Evolutionary conservation across 2,888 invertebrate species (phyloP), one percentile per base, ranked within the genome.

Genomic region (Drosophila subsilvestris): DNA sequence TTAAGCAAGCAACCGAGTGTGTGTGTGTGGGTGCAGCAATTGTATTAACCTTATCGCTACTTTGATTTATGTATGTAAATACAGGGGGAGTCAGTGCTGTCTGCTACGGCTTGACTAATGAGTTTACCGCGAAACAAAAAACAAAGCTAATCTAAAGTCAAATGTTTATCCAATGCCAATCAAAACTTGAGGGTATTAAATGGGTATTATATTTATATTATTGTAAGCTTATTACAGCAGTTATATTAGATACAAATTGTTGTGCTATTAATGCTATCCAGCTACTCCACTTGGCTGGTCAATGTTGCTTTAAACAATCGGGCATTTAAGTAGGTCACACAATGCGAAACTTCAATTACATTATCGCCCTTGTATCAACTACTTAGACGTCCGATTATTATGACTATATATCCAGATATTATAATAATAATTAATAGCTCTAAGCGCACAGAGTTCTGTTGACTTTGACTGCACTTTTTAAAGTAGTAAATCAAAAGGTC

Each of bases 41-140:
- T 80, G 80, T 76, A 85, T 82, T 79, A 81, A 67, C 82, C 82
- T 87, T 87, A 83, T 83, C 82, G 66, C 65, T 58, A 51, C 63
- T 53, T 66, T 87, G 86, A 83, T 87, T 83, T 83, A 83, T 83
- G 88, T 61, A 67, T 63, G 73, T 42, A 76, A 67, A 87, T 85
- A 67, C 50, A 49, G 27, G 53, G 27, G 53, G 45, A 32, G 57
- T 45, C 29, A 17, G 44, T 48, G 44, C 51, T 71, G 59, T 56
- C 74, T 69, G 61, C 48, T 27, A 29, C 22, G 45, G 63, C 61
- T 67, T 77, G 72, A 80, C 67, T 86, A 79, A 74, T 83, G 72
- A 73, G 48, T 72, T 58, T 37, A 22, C 49, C 5, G 20, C 22
- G 10, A 32, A 51, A 44, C 32, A 42, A 50, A 22, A 32, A 25